Conservation (phyloP, 2,888 invertebrate species). For the Margaritifera margaritifera region DNA sequence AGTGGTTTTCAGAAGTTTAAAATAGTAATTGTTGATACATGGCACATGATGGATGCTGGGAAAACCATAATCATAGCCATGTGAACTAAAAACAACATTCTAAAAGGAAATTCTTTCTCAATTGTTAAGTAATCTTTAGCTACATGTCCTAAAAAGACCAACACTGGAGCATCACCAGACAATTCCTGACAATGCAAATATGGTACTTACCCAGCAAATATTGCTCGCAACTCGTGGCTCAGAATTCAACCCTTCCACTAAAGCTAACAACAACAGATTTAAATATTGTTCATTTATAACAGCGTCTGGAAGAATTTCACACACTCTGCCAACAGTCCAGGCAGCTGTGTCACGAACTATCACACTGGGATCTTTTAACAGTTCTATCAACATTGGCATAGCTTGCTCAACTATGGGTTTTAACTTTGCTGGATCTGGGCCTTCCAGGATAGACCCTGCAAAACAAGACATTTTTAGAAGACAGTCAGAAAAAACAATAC, state of each 20-base stretch:
- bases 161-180: too few species aligned
- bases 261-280: conserved; percentile 78
- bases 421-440: conserved; percentile 88
- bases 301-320: conserved; percentile 96
- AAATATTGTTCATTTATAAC: conserved; percentile 89
- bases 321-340: conserved; percentile 98
- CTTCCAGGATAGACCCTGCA: conserved; percentile 85
- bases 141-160: too few species aligned
- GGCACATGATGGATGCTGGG: too few species aligned
- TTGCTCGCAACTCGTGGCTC: conserved; percentile 97
- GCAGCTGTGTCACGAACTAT: conserved; percentile 97
- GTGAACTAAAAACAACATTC: too few species aligned
- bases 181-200: background rate
- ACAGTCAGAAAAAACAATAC: background rate
- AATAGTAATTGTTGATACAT: too few species aligned
- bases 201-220: conserved; percentile 89
- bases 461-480: conserved; percentile 8
- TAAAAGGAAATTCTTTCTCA: too few species aligned
- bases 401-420: conserved; percentile 97
- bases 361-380: conserved; percentile 95
- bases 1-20: too few species aligned
- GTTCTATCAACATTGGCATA: conserved; percentile 93
- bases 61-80: too few species aligned
- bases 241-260: conserved; percentile 84
- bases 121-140: too few species aligned